phyloP scores from a whole-genome alignment of 2,113 vertebrate genomes.

The Cavia porcellus region DNA sequence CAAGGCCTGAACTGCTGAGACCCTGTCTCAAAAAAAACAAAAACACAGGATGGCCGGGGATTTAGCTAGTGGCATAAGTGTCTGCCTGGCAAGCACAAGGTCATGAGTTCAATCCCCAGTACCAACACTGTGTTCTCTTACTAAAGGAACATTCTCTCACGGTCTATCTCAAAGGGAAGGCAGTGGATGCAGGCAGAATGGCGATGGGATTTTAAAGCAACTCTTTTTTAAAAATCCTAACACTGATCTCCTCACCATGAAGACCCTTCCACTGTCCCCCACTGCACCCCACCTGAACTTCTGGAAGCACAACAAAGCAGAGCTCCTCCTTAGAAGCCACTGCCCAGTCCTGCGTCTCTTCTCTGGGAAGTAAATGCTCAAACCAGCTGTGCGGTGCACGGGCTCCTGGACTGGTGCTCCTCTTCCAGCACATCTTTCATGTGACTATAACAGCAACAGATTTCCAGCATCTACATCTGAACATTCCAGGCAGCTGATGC shows the following conservation, averaged over 20 bases:
- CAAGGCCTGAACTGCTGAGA: no score
- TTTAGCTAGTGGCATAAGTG: no score
- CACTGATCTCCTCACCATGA: background rate
- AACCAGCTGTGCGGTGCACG: accelerated
- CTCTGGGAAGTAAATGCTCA: background rate
- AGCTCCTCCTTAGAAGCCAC: background rate
- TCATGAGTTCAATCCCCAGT: no score
- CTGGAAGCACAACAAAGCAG: background rate
- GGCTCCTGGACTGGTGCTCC: background rate
- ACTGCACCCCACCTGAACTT: no score
- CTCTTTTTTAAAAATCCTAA: background rate
- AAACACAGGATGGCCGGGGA: no score
- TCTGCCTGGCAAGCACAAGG: no score
- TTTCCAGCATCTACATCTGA: background rate
- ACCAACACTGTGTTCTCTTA: background rate
- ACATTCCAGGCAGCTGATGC: background rate
- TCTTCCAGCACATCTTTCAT: background rate
- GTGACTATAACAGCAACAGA: background rate
- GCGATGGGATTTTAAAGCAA: background rate
- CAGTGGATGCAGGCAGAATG: background rate
- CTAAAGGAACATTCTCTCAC: background rate
- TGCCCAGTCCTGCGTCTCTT: background rate
- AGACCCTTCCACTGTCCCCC: background rate
- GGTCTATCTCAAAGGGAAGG: accelerated
- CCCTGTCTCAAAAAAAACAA: no score